Percentiles rank a stretch among this genome's conserved stretches.
These are phyloP conservation scores for Alca torda DNA, from an alignment of 2,797 vertebrate species.

Conservation along the genomic window DNA sequence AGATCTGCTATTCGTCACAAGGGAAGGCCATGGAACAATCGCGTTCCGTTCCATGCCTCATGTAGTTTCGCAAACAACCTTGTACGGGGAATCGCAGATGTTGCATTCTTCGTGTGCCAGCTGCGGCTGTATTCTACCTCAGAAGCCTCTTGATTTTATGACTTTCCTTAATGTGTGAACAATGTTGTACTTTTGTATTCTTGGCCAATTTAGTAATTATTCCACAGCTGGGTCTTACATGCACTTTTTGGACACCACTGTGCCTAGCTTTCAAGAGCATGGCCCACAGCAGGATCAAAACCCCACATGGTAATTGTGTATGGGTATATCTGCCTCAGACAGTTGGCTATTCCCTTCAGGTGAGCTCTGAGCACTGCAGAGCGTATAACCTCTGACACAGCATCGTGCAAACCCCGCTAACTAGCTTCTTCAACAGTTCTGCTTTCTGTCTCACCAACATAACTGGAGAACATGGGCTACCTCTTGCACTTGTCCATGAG, in stretches of 20 bases:
- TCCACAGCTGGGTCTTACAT: background rate
- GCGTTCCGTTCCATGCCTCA: too few relatives aligned
- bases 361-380: background rate
- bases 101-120: too few relatives aligned
- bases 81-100: too few relatives aligned
- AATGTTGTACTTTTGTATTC: too few relatives aligned
- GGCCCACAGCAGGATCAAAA: background rate
- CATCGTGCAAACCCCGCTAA: background rate
- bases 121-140: too few relatives aligned
- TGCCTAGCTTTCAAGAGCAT: accelerated
- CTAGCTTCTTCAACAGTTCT: background rate
- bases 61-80: too few relatives aligned
- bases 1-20: too few relatives aligned
- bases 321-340: background rate
- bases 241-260: background rate
- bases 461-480: background rate
- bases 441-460: background rate
- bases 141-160: too few relatives aligned
- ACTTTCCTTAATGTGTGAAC: too few relatives aligned
- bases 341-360: background rate
- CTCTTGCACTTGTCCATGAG: background rate
- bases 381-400: accelerated
- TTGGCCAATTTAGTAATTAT: too few relatives aligned
- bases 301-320: background rate
- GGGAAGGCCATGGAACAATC: too few relatives aligned